Percentiles rank a stretch among this genome's conserved stretches.
Conservation (phyloP, 2,888 invertebrate genomes). For the Podabrus alpinus region DNA sequence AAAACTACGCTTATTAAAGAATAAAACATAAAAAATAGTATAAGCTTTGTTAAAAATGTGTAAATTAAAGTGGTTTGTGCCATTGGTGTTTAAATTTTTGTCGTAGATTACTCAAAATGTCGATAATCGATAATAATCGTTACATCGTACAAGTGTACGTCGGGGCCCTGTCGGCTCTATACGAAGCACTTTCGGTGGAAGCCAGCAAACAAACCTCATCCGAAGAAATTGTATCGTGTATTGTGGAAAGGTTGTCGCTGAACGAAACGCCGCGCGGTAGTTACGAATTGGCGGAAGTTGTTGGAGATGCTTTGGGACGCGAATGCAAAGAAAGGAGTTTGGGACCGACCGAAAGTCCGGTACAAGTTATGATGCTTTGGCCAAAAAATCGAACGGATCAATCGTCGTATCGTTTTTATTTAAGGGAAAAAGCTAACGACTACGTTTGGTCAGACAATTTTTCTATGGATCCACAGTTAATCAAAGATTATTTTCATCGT, state of each 20-base stretch:
- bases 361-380: slow-evolving; percentile 83
- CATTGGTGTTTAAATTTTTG: slow-evolving; percentile 6
- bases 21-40: background rate
- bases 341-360: slow-evolving; percentile 79
- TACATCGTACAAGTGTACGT: slow-evolving; percentile 86
- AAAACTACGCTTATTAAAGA: background rate
- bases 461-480: slow-evolving; percentile 87
- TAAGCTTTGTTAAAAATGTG: slow-evolving; percentile 8
- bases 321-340: slow-evolving; percentile 92
- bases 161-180: slow-evolving; percentile 83
- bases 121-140: slow-evolving; percentile 66
- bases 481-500: slow-evolving; percentile 89
- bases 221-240: slow-evolving; percentile 88
- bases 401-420: slow-evolving; percentile 76
- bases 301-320: slow-evolving; percentile 82
- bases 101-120: slow-evolving; percentile 56
- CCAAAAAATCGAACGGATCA: slow-evolving; percentile 65
- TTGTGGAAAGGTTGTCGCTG: slow-evolving; percentile 73
- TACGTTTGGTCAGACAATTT: slow-evolving; percentile 86
- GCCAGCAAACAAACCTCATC: slow-evolving; percentile 91
- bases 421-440: slow-evolving; percentile 84
- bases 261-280: slow-evolving; percentile 62
- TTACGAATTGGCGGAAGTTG: slow-evolving; percentile 87
- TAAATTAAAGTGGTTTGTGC: slow-evolving; percentile 18
- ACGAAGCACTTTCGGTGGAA: slow-evolving; percentile 88